phyloP scores from a whole-genome alignment of 2,797 vertebrate species.

The Cyclura pinguis region DNA sequence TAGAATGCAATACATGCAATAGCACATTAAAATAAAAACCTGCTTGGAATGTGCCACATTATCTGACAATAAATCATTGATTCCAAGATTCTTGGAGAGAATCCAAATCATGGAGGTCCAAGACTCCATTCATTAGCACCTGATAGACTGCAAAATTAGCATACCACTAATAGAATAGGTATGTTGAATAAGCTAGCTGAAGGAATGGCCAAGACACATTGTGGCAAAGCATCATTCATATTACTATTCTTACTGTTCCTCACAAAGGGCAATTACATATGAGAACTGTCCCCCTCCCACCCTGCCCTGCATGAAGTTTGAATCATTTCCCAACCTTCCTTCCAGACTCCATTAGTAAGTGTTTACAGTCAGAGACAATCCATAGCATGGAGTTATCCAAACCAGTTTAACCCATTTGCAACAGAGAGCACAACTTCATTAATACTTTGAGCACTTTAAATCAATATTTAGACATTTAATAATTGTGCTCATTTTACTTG shows the following conservation, averaged over 20 bases:
- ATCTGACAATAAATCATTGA: no score
- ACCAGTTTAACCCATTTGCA: constrained; percentile 67
- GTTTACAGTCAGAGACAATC: constrained; percentile 49
- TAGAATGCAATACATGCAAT: no score
- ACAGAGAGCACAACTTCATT: constrained; percentile 75
- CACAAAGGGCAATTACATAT: not conserved
- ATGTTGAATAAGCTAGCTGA: not conserved
- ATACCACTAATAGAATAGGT: not conserved
- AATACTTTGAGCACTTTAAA: constrained; percentile 79
- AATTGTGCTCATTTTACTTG: constrained; percentile 80
- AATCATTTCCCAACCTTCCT: not conserved
- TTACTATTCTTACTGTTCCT: not conserved
- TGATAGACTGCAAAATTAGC: no score
- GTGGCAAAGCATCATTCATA: not conserved
- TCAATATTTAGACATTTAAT: constrained; percentile 83
- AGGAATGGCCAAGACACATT: not conserved
- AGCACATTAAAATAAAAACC: no score
- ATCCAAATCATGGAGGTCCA: no score
- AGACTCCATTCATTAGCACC: no score
- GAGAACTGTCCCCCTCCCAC: not conserved
- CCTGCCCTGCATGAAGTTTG: not conserved
- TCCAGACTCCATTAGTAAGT: constrained; percentile 32
- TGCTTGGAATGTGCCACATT: no score
- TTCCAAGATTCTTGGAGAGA: no score
- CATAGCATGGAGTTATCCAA: constrained; percentile 60